Evolutionary conservation across 1,140 invertebrate species (phyloP), one percentile per base, ranked within the genome.

Genomic region (Ceratosolen fusciceps): DNA sequence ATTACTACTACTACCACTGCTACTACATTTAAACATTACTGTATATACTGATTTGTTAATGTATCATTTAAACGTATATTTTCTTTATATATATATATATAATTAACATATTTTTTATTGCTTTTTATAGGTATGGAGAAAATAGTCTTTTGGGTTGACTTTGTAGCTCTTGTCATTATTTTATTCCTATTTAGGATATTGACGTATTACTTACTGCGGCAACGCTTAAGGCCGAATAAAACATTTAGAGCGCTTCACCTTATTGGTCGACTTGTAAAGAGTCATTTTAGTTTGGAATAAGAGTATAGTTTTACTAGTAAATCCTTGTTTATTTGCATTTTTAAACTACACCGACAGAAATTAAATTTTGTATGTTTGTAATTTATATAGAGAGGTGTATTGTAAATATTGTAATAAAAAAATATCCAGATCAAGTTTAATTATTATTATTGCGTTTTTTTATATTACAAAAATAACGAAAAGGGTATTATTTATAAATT

Each of bases 161-260:
- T 95, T 7, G 75, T 86, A 0, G 92, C 92, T 2, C 85, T 95
- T 0, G 62, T 92, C 0, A 34, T 87, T 0, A 93, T 93, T 83
- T 90, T 93, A 21, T 16, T 94, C 0, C 43, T 91, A 0, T 92
- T 94, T 83, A 93, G 93, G 80, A 83, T 90, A 0, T 82, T 91
- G 0, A 92, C 92, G 2, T 95, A 93, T 88, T 93, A 95, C 83
- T 86, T 95, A 56, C 83, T 95, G 19, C 87, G 92, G 52, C 93
- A 94, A 85, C 87, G 94, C 39, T 83, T 95, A 7, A 92, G 91
- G 1, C 93, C 94, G 0, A 94, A 93, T 82, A 94, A 93, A 85
- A 93, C 93, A 0, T 94, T 94, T 83, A 91, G 92, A 78, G 91
- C 92, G 14, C 86, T 94, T 21, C 91, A 91, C 68, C 86, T 93